A percentile compares a stretch with the other conserved stretches of the same genome.
Evolutionary conservation across 2,113 vertebrate genomes (phyloP).

Genomic region (Zosterops hypoxanthus): DNA sequence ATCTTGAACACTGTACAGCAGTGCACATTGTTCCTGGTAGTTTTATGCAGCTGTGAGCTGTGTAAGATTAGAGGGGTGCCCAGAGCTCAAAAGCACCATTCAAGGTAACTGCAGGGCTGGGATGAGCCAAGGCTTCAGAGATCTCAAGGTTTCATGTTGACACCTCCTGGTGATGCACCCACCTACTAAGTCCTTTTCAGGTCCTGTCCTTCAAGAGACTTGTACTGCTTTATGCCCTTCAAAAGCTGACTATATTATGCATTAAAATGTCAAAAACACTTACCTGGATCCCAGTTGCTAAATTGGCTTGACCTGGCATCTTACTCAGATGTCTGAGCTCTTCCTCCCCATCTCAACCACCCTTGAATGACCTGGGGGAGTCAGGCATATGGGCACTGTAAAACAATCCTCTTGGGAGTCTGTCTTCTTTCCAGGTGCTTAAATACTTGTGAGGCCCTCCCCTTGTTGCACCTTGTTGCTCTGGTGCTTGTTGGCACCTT

Average conservation of each 20-base stretch:
- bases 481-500: neutral
- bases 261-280: neutral
- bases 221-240: neutral
- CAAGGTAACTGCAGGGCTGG: neutral
- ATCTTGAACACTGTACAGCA: neutral
- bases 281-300: neutral
- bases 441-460: neutral
- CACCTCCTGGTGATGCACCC: neutral
- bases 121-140: neutral
- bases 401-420: neutral
- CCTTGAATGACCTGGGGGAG: neutral
- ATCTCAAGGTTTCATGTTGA: neutral
- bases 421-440: neutral
- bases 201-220: neutral
- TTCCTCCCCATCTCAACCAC: neutral
- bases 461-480: neutral
- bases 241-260: neutral
- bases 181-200: neutral
- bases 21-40: fast-evolving
- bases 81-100: neutral
- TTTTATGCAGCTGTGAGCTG: neutral
- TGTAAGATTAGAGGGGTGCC: neutral
- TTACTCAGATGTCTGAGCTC: neutral
- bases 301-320: neutral
- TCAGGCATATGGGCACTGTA: neutral